phyloP scores from a whole-genome alignment of 2,113 vertebrate species.

The Caloenas nicobarica region DNA sequence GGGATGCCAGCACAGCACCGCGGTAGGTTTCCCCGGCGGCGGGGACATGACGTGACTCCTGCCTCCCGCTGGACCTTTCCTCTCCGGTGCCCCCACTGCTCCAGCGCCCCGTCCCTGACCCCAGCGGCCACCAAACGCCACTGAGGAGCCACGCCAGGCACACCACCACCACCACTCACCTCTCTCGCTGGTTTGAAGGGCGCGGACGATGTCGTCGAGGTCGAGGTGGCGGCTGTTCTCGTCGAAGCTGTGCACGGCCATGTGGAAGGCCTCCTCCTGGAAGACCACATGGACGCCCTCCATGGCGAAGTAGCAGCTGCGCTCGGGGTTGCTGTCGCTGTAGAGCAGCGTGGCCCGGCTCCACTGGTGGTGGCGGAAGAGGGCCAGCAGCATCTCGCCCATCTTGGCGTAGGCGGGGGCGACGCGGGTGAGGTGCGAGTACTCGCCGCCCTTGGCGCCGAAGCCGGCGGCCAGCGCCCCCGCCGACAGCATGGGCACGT shows the following conservation, averaged over 20 bases:
- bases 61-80: background rate
- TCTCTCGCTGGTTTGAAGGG: slow-evolving; percentile 78
- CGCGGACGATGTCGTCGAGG: slow-evolving; percentile 82
- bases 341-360: slow-evolving; percentile 85
- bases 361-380: slow-evolving; percentile 91
- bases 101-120: too few relatives aligned
- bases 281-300: slow-evolving; percentile 88
- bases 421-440: slow-evolving; percentile 90
- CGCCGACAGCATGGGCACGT: slow-evolving; percentile 91
- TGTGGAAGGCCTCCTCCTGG: slow-evolving; percentile 75
- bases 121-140: fast-evolving
- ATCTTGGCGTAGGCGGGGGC: slow-evolving; percentile 93
- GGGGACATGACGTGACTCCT: fast-evolving
- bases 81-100: background rate
- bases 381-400: slow-evolving; percentile 90
- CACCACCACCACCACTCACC: slow-evolving; percentile 61
- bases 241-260: slow-evolving; percentile 73
- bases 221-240: slow-evolving; percentile 76
- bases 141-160: background rate
- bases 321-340: slow-evolving; percentile 89
- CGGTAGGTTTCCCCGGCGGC: fast-evolving
- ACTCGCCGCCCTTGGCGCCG: slow-evolving; percentile 82
- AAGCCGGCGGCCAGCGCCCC: slow-evolving; percentile 92
- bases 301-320: slow-evolving; percentile 92
- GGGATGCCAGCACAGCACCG: background rate